Evolutionary conservation across 2,797 vertebrate genomes (phyloP).

Genomic region (Ispidina lecontei): DNA sequence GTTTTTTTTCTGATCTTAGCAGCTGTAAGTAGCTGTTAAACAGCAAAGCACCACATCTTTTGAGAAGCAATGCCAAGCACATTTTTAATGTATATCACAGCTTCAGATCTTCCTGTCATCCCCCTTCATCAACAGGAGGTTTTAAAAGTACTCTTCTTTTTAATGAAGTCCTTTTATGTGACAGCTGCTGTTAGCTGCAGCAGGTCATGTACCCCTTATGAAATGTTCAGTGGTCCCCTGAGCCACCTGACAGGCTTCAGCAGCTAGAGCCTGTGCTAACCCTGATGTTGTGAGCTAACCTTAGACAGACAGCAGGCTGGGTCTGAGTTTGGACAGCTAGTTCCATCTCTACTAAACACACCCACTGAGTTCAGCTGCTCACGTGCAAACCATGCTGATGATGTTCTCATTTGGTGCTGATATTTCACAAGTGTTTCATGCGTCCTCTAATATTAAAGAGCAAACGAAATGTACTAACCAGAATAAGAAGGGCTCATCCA

Average conservation of each 20-base stretch:
- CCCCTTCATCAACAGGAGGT: not conserved
- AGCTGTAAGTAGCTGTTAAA: slow-evolving; percentile 54
- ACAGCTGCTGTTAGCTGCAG: slow-evolving; percentile 10
- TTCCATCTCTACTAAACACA: slow-evolving; percentile 44
- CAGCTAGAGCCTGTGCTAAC: slow-evolving; percentile 37
- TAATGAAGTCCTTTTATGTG: not conserved
- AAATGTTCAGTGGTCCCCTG: not conserved
- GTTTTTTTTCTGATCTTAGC: slow-evolving; percentile 12
- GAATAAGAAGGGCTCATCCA: slow-evolving; percentile 72
- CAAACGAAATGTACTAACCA: slow-evolving; percentile 75
- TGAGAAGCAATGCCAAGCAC: slow-evolving; percentile 33
- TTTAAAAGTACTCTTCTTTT: not conserved
- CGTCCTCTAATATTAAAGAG: slow-evolving; percentile 79
- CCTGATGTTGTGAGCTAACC: slow-evolving; percentile 66
- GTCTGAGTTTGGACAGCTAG: slow-evolving; percentile 59
- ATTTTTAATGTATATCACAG: slow-evolving; percentile 1
- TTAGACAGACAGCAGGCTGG: slow-evolving; percentile 44
- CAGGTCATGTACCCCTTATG: not conserved
- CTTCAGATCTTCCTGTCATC: slow-evolving; percentile 14
- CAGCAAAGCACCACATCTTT: not conserved
- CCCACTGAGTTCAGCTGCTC: slow-evolving; percentile 65
- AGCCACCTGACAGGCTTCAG: slow-evolving; percentile 35
- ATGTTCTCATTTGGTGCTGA: slow-evolving; percentile 75
- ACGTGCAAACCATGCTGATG: slow-evolving; percentile 65
- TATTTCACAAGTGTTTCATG: slow-evolving; percentile 86